These are phyloP conservation scores for Nixonia krombeini DNA, from an alignment of 1,140 invertebrate species.

Conservation along the genomic window DNA sequence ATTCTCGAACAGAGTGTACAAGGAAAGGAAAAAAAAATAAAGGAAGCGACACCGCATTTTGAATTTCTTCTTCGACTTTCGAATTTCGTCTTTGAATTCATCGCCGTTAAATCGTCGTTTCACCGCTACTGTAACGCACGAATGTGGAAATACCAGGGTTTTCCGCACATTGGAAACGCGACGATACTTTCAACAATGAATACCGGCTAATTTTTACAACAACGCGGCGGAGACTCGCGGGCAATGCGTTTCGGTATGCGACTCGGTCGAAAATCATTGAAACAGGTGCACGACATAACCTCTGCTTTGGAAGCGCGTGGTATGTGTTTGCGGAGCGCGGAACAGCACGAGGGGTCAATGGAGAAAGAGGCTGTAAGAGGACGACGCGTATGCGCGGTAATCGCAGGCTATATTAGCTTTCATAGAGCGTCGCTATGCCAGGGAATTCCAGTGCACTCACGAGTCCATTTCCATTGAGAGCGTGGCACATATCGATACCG, in stretches of 20 bases:
- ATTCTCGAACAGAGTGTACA: too few species aligned
- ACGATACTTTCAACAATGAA: too few species aligned
- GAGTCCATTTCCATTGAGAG: constrained; percentile 54
- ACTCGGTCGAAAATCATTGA: neutral
- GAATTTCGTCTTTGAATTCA: too few species aligned
- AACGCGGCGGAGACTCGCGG: neutral
- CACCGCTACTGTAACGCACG: too few species aligned
- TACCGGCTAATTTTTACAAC: neutral
- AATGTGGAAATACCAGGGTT: too few species aligned
- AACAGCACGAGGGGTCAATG: neutral
- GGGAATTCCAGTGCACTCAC: constrained; percentile 3
- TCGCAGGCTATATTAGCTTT: neutral
- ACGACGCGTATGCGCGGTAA: neutral
- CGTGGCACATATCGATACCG: constrained; percentile 38
- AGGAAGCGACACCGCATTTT: too few species aligned
- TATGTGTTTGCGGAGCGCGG: neutral
- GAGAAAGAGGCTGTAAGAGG: neutral
- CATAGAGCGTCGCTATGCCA: neutral
- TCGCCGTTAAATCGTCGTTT: too few species aligned
- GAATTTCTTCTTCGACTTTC: too few species aligned
- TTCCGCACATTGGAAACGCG: too few species aligned
- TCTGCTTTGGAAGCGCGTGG: neutral
- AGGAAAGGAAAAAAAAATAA: too few species aligned
- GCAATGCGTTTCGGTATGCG: neutral
- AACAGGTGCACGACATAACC: neutral